Conservation (phyloP, 2,797 vertebrate species). For the Coracias cyanogaster region DNA sequence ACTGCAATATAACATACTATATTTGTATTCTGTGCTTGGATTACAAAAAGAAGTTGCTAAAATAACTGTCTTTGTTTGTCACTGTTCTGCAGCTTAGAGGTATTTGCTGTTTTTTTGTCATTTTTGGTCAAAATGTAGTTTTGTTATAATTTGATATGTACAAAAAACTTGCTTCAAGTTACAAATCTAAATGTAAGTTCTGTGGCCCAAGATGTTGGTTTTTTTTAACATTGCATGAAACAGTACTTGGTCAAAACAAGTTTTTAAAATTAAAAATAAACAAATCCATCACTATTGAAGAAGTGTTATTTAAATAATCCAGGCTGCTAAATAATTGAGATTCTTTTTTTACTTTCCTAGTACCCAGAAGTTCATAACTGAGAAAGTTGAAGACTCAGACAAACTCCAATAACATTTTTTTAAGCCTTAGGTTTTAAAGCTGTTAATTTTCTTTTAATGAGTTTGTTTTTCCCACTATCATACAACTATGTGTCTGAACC, state of each 20-base stretch:
- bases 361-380: background rate
- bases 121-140: background rate
- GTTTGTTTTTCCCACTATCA: background rate
- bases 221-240: background rate
- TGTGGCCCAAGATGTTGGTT: background rate
- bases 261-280: background rate
- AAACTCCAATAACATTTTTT: background rate
- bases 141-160: background rate
- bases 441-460: background rate
- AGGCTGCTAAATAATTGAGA: background rate
- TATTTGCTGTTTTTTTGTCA: background rate
- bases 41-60: background rate
- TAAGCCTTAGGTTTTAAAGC: background rate
- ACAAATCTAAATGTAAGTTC: background rate
- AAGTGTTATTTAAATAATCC: background rate
- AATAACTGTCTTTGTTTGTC: background rate
- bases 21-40: background rate
- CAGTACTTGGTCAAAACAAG: background rate
- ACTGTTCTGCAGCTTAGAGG: background rate
- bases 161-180: background rate
- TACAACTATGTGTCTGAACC: background rate
- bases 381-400: background rate
- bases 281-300: background rate
- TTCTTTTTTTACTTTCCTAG: background rate
- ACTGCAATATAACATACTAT: background rate